These are phyloP conservation scores for Andrena trimmerana DNA, from an alignment of 2,888 invertebrate genomes.

Conservation along the genomic window DNA sequence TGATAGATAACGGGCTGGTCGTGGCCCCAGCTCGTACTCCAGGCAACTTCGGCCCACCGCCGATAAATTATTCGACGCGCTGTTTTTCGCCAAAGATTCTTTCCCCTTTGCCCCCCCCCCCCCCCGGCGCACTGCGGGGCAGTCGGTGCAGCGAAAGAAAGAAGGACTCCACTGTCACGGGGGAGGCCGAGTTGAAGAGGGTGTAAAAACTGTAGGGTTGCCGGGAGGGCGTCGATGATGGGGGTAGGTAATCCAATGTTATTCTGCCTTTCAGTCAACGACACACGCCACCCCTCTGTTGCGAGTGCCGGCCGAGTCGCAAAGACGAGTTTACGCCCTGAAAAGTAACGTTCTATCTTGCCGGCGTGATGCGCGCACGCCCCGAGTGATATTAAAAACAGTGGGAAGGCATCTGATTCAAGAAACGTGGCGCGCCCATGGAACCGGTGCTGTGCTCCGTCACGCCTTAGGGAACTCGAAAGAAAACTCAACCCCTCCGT, in stretches of 20 bases:
- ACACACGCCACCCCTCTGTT: conserved; percentile 38
- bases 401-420: neutral
- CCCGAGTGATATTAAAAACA: conserved; percentile 6
- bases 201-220: conserved; percentile 60
- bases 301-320: conserved; percentile 2
- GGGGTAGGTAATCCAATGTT: conserved; percentile 69
- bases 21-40: conserved; percentile 68
- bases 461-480: neutral
- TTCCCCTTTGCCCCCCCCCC: conserved; percentile 61
- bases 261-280: conserved; percentile 68
- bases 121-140: neutral
- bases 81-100: conserved; percentile 78
- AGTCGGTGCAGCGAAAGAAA: conserved; percentile 50
- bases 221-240: conserved; percentile 43
- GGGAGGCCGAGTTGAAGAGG: conserved; percentile 38
- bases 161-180: conserved; percentile 6
- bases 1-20: conserved; percentile 76
- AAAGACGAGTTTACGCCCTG: conserved; percentile 3
- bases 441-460: neutral
- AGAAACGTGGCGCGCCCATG: neutral
- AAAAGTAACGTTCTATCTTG: conserved; percentile 4
- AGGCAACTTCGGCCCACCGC: conserved; percentile 68
- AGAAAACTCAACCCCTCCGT: conserved; percentile 2
- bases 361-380: neutral
- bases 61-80: conserved; percentile 77